Evolutionary conservation across 1,140 invertebrate species (phyloP).

Genomic region (Ips typographus): DNA sequence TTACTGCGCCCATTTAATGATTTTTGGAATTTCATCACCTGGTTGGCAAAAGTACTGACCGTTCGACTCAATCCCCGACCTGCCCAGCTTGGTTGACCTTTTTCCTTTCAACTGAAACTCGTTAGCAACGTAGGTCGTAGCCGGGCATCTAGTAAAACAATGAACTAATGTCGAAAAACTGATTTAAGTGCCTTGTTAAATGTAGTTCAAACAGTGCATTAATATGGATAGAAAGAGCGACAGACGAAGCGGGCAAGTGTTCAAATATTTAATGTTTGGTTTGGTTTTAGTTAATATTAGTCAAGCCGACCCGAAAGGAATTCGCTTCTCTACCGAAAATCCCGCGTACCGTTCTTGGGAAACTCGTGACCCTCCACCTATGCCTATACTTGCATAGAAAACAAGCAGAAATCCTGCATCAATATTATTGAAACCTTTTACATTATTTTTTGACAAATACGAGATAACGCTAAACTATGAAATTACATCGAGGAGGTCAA

Average conservation of each 20-base stretch:
- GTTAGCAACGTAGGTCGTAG: conserved; percentile 7
- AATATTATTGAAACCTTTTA: no score
- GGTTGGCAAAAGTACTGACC: conserved; percentile 15
- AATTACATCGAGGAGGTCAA: no score
- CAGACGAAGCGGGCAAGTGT: conserved; percentile 24
- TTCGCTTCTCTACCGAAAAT: conserved; percentile 29
- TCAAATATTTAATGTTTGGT: conserved; percentile 34
- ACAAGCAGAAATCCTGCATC: no score
- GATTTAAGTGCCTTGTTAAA: conserved; percentile 35
- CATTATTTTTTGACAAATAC: no score
- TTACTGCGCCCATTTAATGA: conserved; percentile 19
- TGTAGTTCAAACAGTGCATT: conserved; percentile 33
- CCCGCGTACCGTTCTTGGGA: no score
- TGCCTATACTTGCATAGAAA: no score
- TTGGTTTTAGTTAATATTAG: conserved; percentile 25
- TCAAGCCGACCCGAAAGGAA: conserved; percentile 25
- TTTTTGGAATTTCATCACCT: conserved; percentile 16
- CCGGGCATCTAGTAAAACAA: conserved; percentile 4
- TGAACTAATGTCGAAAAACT: conserved; percentile 33
- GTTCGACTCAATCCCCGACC: conserved; percentile 1
- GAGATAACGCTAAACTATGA: no score
- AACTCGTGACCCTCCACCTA: no score
- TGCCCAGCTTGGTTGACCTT: background rate
- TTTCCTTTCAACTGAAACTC: background rate
- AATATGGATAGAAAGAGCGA: conserved; percentile 33